Evolutionary conservation across 2,888 invertebrate species (phyloP).

Genomic region (Oscheius sp.): DNA sequence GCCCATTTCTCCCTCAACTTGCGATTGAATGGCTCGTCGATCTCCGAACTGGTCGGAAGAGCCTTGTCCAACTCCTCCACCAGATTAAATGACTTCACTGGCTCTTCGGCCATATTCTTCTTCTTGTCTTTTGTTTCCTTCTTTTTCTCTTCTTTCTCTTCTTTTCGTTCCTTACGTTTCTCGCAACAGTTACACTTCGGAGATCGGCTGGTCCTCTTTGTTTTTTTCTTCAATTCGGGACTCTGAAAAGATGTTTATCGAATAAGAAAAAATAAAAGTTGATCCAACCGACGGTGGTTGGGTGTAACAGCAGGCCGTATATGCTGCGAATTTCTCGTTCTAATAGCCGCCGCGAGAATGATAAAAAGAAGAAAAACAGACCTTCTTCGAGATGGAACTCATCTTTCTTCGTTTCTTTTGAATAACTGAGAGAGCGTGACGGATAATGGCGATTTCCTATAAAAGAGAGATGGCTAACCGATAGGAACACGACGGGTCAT

Average conservation of each 20-base stretch:
- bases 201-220: background rate
- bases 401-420: conserved; percentile 19
- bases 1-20: conserved; percentile 26
- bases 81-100: background rate
- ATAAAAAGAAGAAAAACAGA: background rate
- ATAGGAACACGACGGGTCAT: background rate
- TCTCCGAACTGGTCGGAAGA: conserved; percentile 6
- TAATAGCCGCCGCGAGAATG: no score
- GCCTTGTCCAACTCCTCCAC: background rate
- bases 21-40: conserved; percentile 21
- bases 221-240: conserved; percentile 13
- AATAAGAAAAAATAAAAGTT: background rate
- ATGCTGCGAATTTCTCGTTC: no score
- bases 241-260: background rate
- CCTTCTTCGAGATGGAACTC: conserved; percentile 18
- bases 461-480: background rate
- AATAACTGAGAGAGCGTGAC: conserved; percentile 5
- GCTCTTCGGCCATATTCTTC: background rate
- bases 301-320: no score
- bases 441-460: conserved; percentile 20
- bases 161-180: background rate
- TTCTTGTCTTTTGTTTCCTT: background rate
- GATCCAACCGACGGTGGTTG: no score
- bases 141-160: background rate
- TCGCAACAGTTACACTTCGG: conserved; percentile 20